Base-by-base conservation (phyloP, 2,113 vertebrate genomes). In the Calyptommatus sinebrachiatus region DNA sequence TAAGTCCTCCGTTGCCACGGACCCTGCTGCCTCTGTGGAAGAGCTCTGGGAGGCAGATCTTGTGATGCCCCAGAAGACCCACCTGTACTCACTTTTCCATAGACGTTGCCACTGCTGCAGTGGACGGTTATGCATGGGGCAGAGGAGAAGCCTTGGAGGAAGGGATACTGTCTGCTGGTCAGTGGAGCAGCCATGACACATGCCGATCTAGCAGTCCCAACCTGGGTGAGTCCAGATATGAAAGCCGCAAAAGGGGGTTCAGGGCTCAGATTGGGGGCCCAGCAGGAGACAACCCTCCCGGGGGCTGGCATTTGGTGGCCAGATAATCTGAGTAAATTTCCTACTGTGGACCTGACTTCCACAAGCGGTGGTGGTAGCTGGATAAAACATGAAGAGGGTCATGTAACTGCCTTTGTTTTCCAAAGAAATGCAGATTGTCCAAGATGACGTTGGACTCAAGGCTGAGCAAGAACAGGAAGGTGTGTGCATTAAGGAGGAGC, bases 391-490 rank as follows among this genome's bases (percentile, higher is more conserved):
- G 35, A 41, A 41, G 35, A 41, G 5, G 35, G 35, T 41, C 35
- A 41, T 41, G 35, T 41, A 41, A 78, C 21, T 26, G 3, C 24
- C 53, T 71, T 70, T 78, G 9, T 62, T 71, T 11, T 20, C 12
- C 26, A 45, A 78, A 78, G 77, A 61, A 28, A 20, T 61, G n/a
- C 77, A 71, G 77, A 28, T 62, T 8, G 31, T 24, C n/a, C 57
- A 45, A 5, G 57, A 70, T 29, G 69, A 79, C 6, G 21, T n/a
- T 35, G 60, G 35, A 24, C 20, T 16, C 10, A 60, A 76, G 60
- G 57, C 71, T 10, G 71, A 79, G n/a, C 31, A 79, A 29, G 77
- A 79, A 62, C 9, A 11, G 21, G 68, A 79, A 45, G 77, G 71
- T 20, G 28, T 22, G 9, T 20, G 28, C 12, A 48, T 79, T 28